Evolutionary conservation across 2,888 invertebrate species (phyloP), one percentile per base, ranked within the genome.

Genomic region (Copidosoma aretas): DNA sequence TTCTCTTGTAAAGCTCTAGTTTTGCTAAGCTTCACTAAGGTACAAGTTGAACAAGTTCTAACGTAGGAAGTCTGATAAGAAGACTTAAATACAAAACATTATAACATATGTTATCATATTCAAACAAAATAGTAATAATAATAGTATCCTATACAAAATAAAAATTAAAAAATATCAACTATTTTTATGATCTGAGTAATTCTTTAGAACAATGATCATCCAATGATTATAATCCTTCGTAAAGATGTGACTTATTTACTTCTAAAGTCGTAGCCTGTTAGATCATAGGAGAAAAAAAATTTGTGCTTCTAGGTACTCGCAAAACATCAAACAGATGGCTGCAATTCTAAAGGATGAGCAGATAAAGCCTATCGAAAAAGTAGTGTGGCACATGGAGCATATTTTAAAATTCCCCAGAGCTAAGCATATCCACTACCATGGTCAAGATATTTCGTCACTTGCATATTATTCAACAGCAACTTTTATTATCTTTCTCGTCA

Each of bases 331-430:
- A 70, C 41, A 41, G 17, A 75, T 80, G 76, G 76, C 77, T 1
- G 77, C 70, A 15, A 76, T 80, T 51, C 64, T 78, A 25, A 77
- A 75, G 51, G 80, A 81, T 60, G 82, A 82, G 64, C 61, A 73
- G 41, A 72, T 80, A 39, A 80, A 79, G 54, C 81, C 81, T 3
- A 78, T 81, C 46, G 75, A 81, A n/a, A 78, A 72, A 62, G 80
- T 78, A 4, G 71, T 82, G 25, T 81, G 81, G 81, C 75, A 79
- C 62, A 73, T 82, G 39, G 80, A 81, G 61, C 82, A 82, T 72
- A 78, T 80, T 52, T 70, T 81, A 46, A 80, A 81, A 76, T 82
- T 80, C 76, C 75, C 81, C 8, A 73, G 76, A 60, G 77, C 79
- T 41, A 74, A 67, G 67, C 79, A 80, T 73, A 76, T 80, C 61